phyloP scores from a whole-genome alignment of 2,797 vertebrate genomes.

The Chlorospingus flavigularis region DNA sequence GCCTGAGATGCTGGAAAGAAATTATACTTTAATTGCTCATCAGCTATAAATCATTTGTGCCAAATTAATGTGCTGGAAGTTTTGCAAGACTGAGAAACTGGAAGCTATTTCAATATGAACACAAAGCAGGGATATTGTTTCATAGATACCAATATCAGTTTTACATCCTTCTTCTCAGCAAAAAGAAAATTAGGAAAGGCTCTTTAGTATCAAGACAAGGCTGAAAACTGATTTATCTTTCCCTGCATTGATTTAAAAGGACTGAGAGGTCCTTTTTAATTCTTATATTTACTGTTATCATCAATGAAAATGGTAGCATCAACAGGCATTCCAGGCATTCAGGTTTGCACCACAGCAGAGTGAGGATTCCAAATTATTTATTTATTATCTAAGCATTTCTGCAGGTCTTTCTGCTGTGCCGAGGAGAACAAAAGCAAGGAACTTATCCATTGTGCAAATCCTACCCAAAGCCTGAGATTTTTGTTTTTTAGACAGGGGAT shows the following conservation, averaged over 20 bases:
- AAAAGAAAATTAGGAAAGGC: background rate
- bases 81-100: slow-evolving; percentile 9
- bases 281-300: background rate
- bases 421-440: background rate
- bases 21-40: slow-evolving; percentile 27
- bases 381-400: background rate
- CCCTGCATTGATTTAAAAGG: background rate
- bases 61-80: slow-evolving; percentile 36
- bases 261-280: background rate
- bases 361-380: background rate
- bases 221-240: background rate
- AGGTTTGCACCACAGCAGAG: background rate
- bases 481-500: background rate
- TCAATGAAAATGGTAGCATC: background rate
- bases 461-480: background rate
- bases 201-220: background rate
- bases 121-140: background rate
- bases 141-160: background rate
- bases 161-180: background rate
- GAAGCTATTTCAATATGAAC: background rate
- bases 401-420: background rate
- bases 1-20: slow-evolving; percentile 14
- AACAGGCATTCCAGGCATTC: background rate
- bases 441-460: background rate
- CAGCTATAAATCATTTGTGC: slow-evolving; percentile 31